phyloP scores from a whole-genome alignment of 2,888 invertebrate species.

The Eumacrocentrus americanus region DNA sequence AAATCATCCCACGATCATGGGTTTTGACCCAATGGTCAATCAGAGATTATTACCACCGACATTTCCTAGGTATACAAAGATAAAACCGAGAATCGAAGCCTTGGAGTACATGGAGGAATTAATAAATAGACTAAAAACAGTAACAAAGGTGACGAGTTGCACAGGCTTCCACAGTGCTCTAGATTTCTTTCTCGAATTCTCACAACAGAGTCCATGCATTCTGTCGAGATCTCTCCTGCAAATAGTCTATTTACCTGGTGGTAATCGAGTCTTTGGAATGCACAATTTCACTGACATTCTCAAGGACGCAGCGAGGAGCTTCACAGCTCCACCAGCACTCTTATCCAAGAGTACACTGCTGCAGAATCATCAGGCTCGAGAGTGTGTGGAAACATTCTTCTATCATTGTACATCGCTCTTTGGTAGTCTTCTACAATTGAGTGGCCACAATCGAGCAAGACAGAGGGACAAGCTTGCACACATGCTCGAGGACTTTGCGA shows the following conservation, averaged over 20 bases:
- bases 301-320: constrained; percentile 82
- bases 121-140: constrained; percentile 78
- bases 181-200: constrained; percentile 94
- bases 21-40: constrained; percentile 96
- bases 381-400: constrained; percentile 88
- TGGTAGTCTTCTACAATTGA: constrained; percentile 82
- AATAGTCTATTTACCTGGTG: constrained; percentile 71
- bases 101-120: constrained; percentile 82
- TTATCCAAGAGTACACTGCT: constrained; percentile 74
- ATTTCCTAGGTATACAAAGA: constrained; percentile 95
- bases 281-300: constrained; percentile 79
- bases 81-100: constrained; percentile 81
- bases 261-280: constrained; percentile 66
- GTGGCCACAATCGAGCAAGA: constrained; percentile 93
- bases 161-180: constrained; percentile 81
- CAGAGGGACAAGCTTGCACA: constrained; percentile 93
- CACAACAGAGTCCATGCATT: constrained; percentile 86
- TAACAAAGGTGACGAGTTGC: constrained; percentile 81
- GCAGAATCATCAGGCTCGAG: constrained; percentile 77
- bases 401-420: constrained; percentile 86
- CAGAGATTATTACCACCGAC: constrained; percentile 96
- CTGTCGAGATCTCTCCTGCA: constrained; percentile 90
- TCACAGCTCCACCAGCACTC: constrained; percentile 90
- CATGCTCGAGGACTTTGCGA: constrained; percentile 87
- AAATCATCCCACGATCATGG: constrained; percentile 81